These are phyloP conservation scores for Suricata suricatta DNA, from an alignment of 2,113 vertebrate species.

Conservation along the genomic window DNA sequence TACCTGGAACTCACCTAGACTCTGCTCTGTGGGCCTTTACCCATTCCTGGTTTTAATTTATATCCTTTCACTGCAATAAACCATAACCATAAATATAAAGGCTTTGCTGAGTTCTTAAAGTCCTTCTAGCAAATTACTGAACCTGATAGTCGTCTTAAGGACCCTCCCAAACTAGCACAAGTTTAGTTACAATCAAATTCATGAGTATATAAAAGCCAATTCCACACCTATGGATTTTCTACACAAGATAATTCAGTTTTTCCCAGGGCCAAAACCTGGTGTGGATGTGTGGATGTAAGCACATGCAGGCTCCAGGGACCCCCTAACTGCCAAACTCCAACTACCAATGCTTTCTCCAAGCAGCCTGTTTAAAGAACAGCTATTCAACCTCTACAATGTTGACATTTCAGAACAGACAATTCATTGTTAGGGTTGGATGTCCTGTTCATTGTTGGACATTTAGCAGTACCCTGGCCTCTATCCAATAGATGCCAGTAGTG, in stretches of 20 bases:
- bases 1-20: neutral
- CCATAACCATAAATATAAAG: neutral
- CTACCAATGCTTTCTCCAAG: neutral
- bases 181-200: neutral
- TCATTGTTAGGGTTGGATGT: neutral
- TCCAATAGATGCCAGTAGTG: neutral
- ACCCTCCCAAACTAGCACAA: neutral
- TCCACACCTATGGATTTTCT: neutral
- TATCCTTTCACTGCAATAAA: neutral
- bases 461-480: neutral
- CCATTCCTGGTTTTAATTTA: neutral
- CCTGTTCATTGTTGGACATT: neutral
- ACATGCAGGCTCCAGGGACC: neutral
- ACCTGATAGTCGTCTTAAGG: neutral
- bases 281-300: neutral
- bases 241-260: neutral
- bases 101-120: neutral
- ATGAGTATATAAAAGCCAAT: neutral
- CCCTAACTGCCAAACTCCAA: neutral
- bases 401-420: neutral
- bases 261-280: neutral
- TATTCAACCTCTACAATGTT: neutral
- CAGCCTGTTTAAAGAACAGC: neutral
- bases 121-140: neutral
- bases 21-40: neutral